Evolutionary conservation across 2,113 vertebrate species (phyloP).

Genomic region (Anoura caudifer): DNA sequence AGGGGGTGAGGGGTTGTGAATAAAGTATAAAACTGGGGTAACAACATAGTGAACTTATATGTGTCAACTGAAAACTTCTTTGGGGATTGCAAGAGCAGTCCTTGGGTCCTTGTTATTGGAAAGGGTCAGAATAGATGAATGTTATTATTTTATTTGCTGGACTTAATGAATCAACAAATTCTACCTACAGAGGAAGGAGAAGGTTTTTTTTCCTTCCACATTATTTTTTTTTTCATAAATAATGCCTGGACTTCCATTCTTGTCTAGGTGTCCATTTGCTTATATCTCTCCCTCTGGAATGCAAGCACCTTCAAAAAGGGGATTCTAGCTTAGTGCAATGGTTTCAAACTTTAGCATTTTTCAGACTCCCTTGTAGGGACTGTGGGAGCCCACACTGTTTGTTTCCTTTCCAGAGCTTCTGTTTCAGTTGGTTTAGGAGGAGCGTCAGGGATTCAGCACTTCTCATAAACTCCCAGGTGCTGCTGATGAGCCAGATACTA

Average conservation of each 20-base stretch:
- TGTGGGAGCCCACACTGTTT: not conserved
- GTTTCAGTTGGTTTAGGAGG: accelerated
- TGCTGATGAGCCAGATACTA: accelerated
- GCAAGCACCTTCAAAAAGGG: not conserved
- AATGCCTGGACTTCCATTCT: not conserved
- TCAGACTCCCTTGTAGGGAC: not conserved
- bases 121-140: not conserved
- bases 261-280: not conserved
- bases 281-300: not conserved
- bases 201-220: not conserved
- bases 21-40: not conserved
- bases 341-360: not conserved
- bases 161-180: not conserved
- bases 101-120: not conserved
- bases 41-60: not conserved
- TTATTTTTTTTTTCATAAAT: not conserved
- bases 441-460: not conserved
- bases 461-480: not conserved
- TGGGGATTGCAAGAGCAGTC: not conserved
- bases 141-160: not conserved
- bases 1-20: not conserved
- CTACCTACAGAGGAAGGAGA: not conserved
- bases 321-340: not conserved
- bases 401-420: not conserved
- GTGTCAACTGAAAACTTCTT: not conserved